Percentiles rank a stretch among this genome's conserved stretches.
Conservation (phyloP, 1,140 invertebrate species). For the Eriosoma lanigerum region DNA sequence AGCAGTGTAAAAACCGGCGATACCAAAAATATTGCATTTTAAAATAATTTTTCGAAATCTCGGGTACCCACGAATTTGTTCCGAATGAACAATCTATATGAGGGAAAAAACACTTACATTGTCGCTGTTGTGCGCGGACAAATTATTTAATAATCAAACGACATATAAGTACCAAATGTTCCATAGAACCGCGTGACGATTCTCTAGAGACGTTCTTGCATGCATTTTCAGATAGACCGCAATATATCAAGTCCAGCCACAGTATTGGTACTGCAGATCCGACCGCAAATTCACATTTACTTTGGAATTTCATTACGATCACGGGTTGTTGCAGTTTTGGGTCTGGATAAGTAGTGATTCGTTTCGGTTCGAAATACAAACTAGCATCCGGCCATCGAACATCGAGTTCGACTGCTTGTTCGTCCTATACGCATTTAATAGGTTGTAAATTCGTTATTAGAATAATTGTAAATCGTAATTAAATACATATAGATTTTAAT, state of each 20-base stretch:
- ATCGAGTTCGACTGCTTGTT: slow-evolving; percentile 60
- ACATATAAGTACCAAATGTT: slow-evolving; percentile 30
- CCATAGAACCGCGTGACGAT: slow-evolving; percentile 7
- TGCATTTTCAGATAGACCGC: slow-evolving; percentile 65
- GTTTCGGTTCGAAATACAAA: slow-evolving; percentile 70
- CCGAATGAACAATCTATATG: slow-evolving; percentile 65
- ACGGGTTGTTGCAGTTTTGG: slow-evolving; percentile 58
- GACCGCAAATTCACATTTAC: slow-evolving; percentile 61
- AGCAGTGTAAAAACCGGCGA: slow-evolving; percentile 70
- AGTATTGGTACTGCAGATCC: slow-evolving; percentile 68
- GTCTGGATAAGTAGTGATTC: slow-evolving; percentile 76
- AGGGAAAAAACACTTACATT: not conserved
- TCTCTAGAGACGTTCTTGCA: slow-evolving; percentile 58
- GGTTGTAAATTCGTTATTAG: too few relatives aligned
- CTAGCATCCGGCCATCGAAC: slow-evolving; percentile 77
- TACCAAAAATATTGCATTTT: slow-evolving; percentile 74
- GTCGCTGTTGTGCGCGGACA: not conserved
- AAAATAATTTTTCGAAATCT: slow-evolving; percentile 66
- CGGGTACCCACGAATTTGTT: slow-evolving; percentile 71
- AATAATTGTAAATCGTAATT: not conserved
- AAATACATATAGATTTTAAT: not conserved
- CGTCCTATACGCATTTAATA: not conserved
- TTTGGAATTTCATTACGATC: slow-evolving; percentile 69
- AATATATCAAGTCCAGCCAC: slow-evolving; percentile 74
- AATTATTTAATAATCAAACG: slow-evolving; percentile 4